phyloP scores from a whole-genome alignment of 2,888 invertebrate species.

The Synergus japonicus region DNA sequence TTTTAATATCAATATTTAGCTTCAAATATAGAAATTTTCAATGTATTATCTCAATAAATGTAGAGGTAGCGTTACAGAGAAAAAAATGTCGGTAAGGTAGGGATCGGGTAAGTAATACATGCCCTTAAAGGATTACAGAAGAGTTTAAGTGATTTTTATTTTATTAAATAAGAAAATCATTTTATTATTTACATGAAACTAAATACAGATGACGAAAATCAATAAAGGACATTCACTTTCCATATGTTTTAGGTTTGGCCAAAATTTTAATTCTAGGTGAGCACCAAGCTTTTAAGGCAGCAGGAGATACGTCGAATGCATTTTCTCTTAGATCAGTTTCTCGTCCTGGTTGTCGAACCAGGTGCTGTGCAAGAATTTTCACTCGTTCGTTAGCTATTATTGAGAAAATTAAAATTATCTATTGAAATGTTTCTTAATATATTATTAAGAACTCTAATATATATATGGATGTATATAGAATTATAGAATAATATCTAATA shows the following conservation, averaged over 20 bases:
- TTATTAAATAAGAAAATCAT: neutral
- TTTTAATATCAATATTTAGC: no score
- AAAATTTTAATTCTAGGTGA: constrained; percentile 62
- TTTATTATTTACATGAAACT: neutral
- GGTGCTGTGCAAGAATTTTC: constrained; percentile 60
- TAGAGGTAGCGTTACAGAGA: no score
- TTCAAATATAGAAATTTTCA: no score
- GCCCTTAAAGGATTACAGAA: no score
- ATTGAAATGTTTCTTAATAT: neutral
- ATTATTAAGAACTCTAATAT: neutral
- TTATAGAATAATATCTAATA: neutral
- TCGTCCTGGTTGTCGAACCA: constrained; percentile 63
- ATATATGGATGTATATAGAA: no score
- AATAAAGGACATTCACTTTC: constrained; percentile 25
- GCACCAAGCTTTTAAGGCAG: constrained; percentile 67
- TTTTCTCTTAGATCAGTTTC: constrained; percentile 68
- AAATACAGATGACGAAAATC: neutral
- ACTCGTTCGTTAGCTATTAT: constrained; percentile 59
- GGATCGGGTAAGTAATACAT: no score
- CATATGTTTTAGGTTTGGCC: constrained; percentile 63
- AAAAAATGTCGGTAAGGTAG: no score
- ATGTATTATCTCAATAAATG: no score
- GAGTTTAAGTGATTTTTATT: no score
- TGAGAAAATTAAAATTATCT: neutral
- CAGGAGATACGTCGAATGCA: constrained; percentile 68